A percentile compares a stretch with the other conserved stretches of the same genome.
phyloP scores from a whole-genome alignment of 1,140 invertebrate genomes.

The Solen grandis region DNA sequence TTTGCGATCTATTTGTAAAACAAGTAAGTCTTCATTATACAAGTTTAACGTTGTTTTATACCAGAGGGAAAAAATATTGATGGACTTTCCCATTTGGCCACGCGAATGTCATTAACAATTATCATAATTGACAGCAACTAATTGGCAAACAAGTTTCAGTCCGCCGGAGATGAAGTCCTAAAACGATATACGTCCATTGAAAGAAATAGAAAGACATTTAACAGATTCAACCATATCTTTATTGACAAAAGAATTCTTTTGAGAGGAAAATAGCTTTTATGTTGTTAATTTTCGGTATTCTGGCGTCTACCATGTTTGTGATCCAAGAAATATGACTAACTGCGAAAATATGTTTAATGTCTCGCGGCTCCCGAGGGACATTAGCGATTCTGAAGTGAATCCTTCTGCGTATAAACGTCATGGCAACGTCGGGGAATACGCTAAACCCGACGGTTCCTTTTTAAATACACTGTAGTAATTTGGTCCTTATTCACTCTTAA shows the following conservation, averaged over 20 bases:
- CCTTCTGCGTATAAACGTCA: neutral
- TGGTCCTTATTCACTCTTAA: too few species aligned
- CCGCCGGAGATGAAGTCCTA: too few species aligned
- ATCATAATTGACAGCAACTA: conserved; percentile 23
- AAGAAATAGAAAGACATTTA: too few species aligned
- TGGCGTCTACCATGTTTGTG: neutral
- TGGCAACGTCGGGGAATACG: neutral
- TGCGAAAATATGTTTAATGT: conserved; percentile 11
- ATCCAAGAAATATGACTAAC: neutral
- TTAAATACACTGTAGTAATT: too few species aligned
- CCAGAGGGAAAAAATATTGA: too few species aligned
- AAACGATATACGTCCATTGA: too few species aligned
- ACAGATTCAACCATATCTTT: too few species aligned
- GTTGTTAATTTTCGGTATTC: too few species aligned
- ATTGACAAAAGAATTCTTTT: too few species aligned
- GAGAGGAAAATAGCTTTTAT: too few species aligned
- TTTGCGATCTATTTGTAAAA: conserved; percentile 17
- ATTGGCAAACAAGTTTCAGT: neutral
- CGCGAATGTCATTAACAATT: conserved; percentile 41
- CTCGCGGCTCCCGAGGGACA: neutral
- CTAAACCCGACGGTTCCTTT: neutral
- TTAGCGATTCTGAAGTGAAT: neutral
- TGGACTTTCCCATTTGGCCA: too few species aligned
- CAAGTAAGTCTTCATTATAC: conserved; percentile 29
- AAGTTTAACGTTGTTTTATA: conserved; percentile 12